Evolutionary conservation across 1,140 invertebrate genomes (phyloP), one percentile per base, ranked within the genome.

Genomic region (Leptinotarsa defecta): DNA sequence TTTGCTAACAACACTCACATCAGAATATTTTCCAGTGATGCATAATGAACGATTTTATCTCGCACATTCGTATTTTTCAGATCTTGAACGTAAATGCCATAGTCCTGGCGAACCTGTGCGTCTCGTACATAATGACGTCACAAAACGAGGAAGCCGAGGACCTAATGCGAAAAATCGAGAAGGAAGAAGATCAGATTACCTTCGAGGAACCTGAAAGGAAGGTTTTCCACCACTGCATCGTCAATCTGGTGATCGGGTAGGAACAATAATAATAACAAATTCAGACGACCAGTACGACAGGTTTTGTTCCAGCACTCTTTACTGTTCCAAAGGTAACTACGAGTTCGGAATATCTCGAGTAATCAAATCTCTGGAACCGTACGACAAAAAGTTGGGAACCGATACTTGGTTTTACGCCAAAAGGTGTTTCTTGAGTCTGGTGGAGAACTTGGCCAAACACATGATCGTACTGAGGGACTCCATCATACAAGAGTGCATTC

Each of bases 101-200:
- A 74, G 96, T 99, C 64, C 88, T 99, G 79, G 98, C 98, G 4
- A 99, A 99, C 87, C 87, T 99, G 13, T 99, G 98, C 87, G 98
- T 99, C 0, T 98, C 96, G 65, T 99, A 99, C 84, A 98, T 99
- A 78, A 98, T 99, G 96, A 99, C 96, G 1, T 95, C 95, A 69
- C 96, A 98, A 87, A 99, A 99, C 86, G 96, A 98, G 86, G 97
- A 99, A 88, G 98, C 98, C 43, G 98, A 99, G 88, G 97, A 99
- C 83, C 88, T 99, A 69, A 99, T 99, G 96, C 90, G 97, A 70
- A 97, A 97, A 88, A 98, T 99, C 78, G 98, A 99, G 85, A 97
- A 98, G 80, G 97, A 99, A 85, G 98, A 99, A 85, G 97, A 98
- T 84, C 91, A 94, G 71, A 87, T 97, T 76, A 92, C 95, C 48